Base-by-base conservation (phyloP, 2,797 vertebrate genomes). In the Basileuterus tristriatus region DNA sequence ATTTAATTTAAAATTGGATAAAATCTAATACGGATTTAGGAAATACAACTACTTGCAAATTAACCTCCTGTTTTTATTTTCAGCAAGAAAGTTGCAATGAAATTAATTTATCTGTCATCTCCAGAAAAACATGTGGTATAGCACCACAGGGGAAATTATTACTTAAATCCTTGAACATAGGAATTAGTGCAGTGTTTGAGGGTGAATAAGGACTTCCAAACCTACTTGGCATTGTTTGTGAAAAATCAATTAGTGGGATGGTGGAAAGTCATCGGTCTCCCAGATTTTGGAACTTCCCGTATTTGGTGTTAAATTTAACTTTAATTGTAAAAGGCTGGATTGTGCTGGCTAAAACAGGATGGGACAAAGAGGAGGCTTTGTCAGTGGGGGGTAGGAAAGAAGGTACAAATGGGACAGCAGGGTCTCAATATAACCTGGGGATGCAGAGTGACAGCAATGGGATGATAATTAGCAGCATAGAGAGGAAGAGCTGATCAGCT, bases 61-160 rank as follows among this genome's bases (percentile, higher is more conserved):
- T 71, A 88, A 30, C 15, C 5, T 36, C 53, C 4, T 59, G 32
- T 58, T 87, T 92, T 92, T 89, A 56, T 72, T 94, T 94, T 87
- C 36, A 74, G 8, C 39, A 49, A 64, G 50, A 49, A 30, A 58
- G 49, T 68, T 74, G 49, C 67, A 56, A 52, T 59, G 70, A 64
- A 96, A 78, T 79, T 50, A 65, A 65, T 64, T 2, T 30, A 44
- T 84, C 44, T 7, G 13, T 82, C 47, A 44, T 74, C 32, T 82
- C 70, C 41, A 82, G 81, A 72, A 84, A 92, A 72, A 8, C 41
- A 27, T 52, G 36, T 82, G 29, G 56, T 87, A 17, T 29, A 47
- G 52, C 60, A 82, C 64, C 24, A 41, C 8, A 16, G 32, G 37
- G 32, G 55, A 69, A 86, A 63, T 56, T 44, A 36, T 29, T 89